These are phyloP conservation scores for Ctenicera cuprea DNA, from an alignment of 2,888 invertebrate genomes.

Conservation along the genomic window DNA sequence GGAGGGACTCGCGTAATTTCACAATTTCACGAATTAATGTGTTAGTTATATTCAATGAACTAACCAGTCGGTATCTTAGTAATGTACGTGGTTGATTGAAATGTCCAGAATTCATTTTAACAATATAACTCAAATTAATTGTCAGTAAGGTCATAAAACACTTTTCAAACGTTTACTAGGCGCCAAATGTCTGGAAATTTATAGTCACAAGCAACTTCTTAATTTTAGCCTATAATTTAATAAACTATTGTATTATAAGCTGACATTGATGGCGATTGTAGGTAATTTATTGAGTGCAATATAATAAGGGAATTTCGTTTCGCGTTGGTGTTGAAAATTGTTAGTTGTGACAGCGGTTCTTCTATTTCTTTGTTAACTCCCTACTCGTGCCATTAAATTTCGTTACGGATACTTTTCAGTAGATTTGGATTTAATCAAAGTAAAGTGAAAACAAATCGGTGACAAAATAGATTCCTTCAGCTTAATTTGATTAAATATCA, in stretches of 20 bases:
- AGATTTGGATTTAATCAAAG: slow-evolving; percentile 26
- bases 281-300: slow-evolving; percentile 23
- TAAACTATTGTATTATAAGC: slow-evolving; percentile 19
- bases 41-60: too few species aligned
- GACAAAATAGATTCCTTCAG: not conserved
- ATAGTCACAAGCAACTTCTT: slow-evolving; percentile 13
- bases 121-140: not conserved
- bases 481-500: not conserved
- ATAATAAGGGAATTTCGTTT: slow-evolving; percentile 20
- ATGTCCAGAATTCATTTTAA: slow-evolving; percentile 13
- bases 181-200: slow-evolving; percentile 6
- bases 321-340: slow-evolving; percentile 22
- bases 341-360: slow-evolving; percentile 35
- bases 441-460: slow-evolving; percentile 1
- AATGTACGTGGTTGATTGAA: slow-evolving; percentile 18
- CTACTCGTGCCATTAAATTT: slow-evolving; percentile 12
- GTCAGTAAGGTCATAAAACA: slow-evolving; percentile 5
- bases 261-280: slow-evolving; percentile 19
- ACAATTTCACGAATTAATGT: too few species aligned
- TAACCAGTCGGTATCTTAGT: not conserved
- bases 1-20: too few species aligned
- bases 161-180: slow-evolving; percentile 4
- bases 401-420: slow-evolving; percentile 29
- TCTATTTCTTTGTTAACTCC: slow-evolving; percentile 34
- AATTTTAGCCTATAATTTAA: slow-evolving; percentile 21